These are phyloP conservation scores for Sardinella longiceps DNA, from an alignment of 2,797 vertebrate species.

Conservation along the genomic window DNA sequence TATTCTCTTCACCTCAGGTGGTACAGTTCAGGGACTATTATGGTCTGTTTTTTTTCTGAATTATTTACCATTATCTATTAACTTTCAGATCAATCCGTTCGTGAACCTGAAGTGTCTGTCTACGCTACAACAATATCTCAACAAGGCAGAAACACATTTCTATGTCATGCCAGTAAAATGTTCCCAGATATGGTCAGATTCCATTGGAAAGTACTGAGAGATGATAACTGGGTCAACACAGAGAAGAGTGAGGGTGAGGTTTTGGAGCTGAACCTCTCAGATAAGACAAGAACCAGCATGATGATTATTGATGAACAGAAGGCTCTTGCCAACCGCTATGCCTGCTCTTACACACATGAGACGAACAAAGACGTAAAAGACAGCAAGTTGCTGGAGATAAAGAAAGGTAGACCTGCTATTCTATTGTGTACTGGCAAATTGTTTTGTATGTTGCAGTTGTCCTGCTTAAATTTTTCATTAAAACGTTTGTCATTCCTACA, in stretches of 20 bases:
- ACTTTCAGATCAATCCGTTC: not conserved
- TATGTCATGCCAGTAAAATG: slow-evolving; percentile 73
- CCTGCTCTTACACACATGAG: slow-evolving; percentile 39
- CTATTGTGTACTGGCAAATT: no score
- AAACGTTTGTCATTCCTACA: no score
- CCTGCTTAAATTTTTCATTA: not conserved
- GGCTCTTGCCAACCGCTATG: not conserved
- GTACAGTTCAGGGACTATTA: no score
- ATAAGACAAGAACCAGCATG: slow-evolving; percentile 62
- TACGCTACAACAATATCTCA: slow-evolving; percentile 22
- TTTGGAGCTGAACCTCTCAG: slow-evolving; percentile 28
- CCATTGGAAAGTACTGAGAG: slow-evolving; percentile 58
- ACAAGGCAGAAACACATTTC: not conserved
- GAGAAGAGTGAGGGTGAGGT: not conserved
- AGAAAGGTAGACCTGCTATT: not conserved
- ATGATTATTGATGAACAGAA: slow-evolving; percentile 56
- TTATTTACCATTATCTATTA: not conserved
- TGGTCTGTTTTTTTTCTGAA: not conserved
- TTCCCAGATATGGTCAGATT: slow-evolving; percentile 73
- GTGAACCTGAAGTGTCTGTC: no score
- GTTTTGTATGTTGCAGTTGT: not conserved
- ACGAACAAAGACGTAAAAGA: not conserved
- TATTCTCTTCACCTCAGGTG: no score
- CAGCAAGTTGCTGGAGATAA: no score
- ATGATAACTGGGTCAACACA: rapidly evolving